phyloP scores from a whole-genome alignment of 2,113 vertebrate genomes.

The Dromiciops gliroides region DNA sequence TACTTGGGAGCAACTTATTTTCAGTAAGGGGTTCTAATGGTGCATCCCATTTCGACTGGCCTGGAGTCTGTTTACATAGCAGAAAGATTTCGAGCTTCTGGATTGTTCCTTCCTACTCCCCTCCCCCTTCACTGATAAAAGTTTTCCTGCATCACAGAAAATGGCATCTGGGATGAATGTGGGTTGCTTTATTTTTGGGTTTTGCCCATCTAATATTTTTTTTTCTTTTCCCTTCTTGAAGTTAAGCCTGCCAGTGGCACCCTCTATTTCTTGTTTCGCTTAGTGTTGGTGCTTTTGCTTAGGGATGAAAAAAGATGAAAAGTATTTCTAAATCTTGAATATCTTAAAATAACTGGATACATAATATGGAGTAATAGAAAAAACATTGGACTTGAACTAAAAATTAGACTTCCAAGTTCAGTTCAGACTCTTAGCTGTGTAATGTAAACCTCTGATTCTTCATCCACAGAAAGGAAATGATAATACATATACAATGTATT shows the following conservation, averaged over 20 bases:
- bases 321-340: neutral
- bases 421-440: no score
- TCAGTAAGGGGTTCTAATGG: no score
- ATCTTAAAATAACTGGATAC: slow-evolving; percentile 10
- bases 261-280: neutral
- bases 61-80: no score
- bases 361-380: neutral
- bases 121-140: neutral
- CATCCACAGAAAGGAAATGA: no score
- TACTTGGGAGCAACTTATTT: no score
- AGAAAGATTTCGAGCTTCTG: no score
- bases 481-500: no score
- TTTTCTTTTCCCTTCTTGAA: neutral
- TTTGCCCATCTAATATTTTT: neutral
- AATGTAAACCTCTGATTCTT: no score
- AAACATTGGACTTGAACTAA: neutral
- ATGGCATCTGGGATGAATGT: neutral
- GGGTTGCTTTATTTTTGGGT: neutral
- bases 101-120: no score
- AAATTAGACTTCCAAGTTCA: no score
- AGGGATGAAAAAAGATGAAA: slow-evolving; percentile 16
- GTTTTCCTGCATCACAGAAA: neutral
- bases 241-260: neutral
- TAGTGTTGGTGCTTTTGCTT: no score
- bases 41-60: neutral